phyloP scores from a whole-genome alignment of 2,888 invertebrate genomes.

The Chrysomela aeneicollis region DNA sequence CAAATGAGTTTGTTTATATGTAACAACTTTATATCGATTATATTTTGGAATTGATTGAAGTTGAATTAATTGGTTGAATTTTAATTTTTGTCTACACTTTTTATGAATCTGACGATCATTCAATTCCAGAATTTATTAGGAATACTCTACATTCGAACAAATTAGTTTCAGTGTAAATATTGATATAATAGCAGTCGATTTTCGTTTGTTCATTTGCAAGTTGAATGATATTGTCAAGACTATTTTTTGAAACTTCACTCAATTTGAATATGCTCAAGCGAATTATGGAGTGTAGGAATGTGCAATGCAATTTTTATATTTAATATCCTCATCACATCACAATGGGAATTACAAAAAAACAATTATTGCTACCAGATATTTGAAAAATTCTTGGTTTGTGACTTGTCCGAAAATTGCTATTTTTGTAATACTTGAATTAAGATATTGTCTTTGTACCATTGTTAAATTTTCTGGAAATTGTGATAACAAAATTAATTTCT shows the following conservation, averaged over 20 bases:
- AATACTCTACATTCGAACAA: conserved; percentile 22
- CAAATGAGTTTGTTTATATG: conserved; percentile 15
- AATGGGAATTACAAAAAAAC: not conserved
- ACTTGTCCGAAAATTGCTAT: conserved; percentile 46
- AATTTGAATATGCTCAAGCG: not conserved
- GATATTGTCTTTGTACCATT: conserved; percentile 48
- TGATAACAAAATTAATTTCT: conserved; percentile 54
- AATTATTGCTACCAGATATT: conserved; percentile 8
- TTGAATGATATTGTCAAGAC: too few species aligned
- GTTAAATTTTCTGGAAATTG: conserved; percentile 59
- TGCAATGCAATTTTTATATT: conserved; percentile 11
- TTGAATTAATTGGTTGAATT: not conserved
- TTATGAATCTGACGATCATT: not conserved
- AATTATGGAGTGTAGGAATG: not conserved
- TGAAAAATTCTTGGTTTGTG: conserved; percentile 18
- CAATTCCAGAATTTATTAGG: not conserved
- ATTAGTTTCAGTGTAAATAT: conserved; percentile 23
- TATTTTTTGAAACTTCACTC: not conserved
- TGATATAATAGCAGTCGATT: not conserved
- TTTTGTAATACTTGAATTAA: conserved; percentile 48
- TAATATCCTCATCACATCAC: not conserved
- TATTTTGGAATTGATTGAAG: conserved; percentile 6
- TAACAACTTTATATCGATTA: too few species aligned
- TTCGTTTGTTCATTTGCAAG: not conserved
- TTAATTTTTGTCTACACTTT: not conserved